Percentiles rank a stretch among this genome's conserved stretches.
Evolutionary conservation across 2,797 vertebrate genomes (phyloP).

Genomic region (Lindbergichthys nudifrons): DNA sequence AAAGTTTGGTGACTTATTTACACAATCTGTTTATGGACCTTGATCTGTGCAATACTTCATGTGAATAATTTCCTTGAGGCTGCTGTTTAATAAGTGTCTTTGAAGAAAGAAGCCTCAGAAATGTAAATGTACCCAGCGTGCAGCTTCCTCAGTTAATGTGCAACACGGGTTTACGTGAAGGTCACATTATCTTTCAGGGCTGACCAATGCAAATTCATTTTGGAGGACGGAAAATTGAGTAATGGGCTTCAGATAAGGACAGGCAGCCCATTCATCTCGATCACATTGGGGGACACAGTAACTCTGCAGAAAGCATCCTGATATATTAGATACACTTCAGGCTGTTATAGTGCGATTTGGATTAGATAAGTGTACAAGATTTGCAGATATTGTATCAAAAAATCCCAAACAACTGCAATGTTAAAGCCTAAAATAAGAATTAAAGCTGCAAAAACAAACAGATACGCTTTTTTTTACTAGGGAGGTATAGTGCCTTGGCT

Average conservation of each 20-base stretch:
- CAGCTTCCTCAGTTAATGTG: slow-evolving; percentile 21
- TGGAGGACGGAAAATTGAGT: slow-evolving; percentile 37
- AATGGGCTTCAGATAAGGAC: slow-evolving; percentile 41
- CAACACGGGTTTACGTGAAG: slow-evolving; percentile 51
- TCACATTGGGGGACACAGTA: slow-evolving; percentile 15
- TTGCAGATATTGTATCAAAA: background rate
- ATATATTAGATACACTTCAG: background rate
- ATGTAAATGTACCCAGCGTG: slow-evolving; percentile 8
- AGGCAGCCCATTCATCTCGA: slow-evolving; percentile 54
- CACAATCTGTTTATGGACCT: slow-evolving; percentile 30
- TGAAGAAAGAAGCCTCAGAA: background rate
- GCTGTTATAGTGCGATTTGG: background rate
- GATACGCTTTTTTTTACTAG: background rate
- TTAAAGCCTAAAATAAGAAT: background rate
- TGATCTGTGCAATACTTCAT: background rate
- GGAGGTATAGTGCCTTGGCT: background rate
- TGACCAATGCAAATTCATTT: slow-evolving; percentile 54
- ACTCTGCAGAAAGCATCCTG: slow-evolving; percentile 7
- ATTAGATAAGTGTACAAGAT: background rate
- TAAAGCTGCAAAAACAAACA: background rate
- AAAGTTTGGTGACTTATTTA: slow-evolving; percentile 26
- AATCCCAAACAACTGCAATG: background rate
- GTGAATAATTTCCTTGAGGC: slow-evolving; percentile 28
- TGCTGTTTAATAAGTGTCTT: slow-evolving; percentile 4
- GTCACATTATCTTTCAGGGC: slow-evolving; percentile 55